phyloP scores from a whole-genome alignment of 2,888 invertebrate species.

The Drosophila macrospina region DNA sequence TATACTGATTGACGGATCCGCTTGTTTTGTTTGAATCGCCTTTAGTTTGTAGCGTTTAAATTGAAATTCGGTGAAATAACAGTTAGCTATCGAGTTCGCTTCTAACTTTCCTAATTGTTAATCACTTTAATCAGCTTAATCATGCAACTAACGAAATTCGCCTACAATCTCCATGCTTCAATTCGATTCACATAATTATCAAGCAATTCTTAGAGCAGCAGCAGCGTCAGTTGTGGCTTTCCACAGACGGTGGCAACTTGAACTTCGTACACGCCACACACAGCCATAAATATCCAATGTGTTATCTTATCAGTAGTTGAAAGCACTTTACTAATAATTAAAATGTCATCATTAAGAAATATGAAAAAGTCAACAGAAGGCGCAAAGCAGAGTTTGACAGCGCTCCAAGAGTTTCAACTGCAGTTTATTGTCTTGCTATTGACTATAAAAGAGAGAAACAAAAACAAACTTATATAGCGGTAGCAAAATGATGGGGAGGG shows the following conservation, averaged over 20 bases:
- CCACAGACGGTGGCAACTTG: slow-evolving; percentile 49
- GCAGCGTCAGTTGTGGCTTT: slow-evolving; percentile 28
- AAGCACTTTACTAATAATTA: slow-evolving; percentile 84
- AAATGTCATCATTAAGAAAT: slow-evolving; percentile 83
- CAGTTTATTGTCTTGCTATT: slow-evolving; percentile 75
- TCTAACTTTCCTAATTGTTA: background rate
- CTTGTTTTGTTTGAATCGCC: too few species aligned
- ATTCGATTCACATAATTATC: slow-evolving; percentile 50
- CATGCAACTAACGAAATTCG: slow-evolving; percentile 2
- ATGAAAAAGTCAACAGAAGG: slow-evolving; percentile 78
- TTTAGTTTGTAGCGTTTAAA: too few species aligned
- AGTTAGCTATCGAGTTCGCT: background rate
- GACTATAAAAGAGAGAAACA: slow-evolving; percentile 60
- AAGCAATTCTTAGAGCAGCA: slow-evolving; percentile 56
- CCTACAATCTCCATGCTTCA: background rate
- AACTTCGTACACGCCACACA: slow-evolving; percentile 64
- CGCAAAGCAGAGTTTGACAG: slow-evolving; percentile 14
- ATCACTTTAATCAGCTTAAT: slow-evolving; percentile 10
- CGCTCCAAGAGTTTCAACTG: slow-evolving; percentile 37
- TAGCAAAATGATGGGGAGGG: too few species aligned
- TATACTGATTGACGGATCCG: too few species aligned
- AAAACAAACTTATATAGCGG: too few species aligned
- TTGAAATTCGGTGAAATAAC: too few species aligned
- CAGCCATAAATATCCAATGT: slow-evolving; percentile 70
- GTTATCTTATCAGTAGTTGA: slow-evolving; percentile 80